Conservation (phyloP, 92 coral and sea anemone species). For the Paragorgia papillata region DNA sequence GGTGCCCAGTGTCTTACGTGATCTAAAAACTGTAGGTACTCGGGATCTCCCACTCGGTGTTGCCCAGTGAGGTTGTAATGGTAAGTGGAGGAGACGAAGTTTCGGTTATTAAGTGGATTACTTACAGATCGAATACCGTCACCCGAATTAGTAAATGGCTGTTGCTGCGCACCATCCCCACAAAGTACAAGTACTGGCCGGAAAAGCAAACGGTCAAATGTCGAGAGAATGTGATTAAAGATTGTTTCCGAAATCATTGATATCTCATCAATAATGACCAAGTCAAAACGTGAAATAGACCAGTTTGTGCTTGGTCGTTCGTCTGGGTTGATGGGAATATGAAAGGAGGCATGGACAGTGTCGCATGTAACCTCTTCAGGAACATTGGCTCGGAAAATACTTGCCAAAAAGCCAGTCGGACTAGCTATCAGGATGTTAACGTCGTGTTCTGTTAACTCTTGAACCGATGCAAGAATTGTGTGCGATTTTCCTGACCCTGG, state of each 20-base stretch:
- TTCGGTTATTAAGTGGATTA: neutral
- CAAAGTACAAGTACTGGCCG: slow-evolving; percentile 6
- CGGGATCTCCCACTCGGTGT: neutral
- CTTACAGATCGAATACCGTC: neutral
- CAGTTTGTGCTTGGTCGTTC: slow-evolving; percentile 11
- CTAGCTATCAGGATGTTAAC: neutral
- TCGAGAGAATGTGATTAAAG: neutral
- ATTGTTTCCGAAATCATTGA: slow-evolving; percentile 12
- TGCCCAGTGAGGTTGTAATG: slow-evolving; percentile 16
- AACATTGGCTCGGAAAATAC: slow-evolving; percentile 1
- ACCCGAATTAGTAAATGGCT: neutral
- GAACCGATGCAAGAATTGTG: neutral
- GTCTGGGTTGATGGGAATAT: neutral
- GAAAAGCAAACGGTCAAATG: neutral
- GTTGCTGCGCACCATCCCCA: slow-evolving; percentile 15
- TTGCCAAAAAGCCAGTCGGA: slow-evolving; percentile 16
- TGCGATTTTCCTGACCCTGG: slow-evolving; percentile 33
- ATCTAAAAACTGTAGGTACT: no score
- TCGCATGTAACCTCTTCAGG: neutral
- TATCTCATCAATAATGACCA: slow-evolving; percentile 29
- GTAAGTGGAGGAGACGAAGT: neutral
- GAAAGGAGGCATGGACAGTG: slow-evolving; percentile 38
- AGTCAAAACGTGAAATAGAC: slow-evolving; percentile 8
- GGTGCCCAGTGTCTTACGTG: no score
- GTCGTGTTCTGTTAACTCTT: neutral